These are phyloP conservation scores for Arizona elegans DNA, from an alignment of 2,113 vertebrate species.

Conservation along the genomic window DNA sequence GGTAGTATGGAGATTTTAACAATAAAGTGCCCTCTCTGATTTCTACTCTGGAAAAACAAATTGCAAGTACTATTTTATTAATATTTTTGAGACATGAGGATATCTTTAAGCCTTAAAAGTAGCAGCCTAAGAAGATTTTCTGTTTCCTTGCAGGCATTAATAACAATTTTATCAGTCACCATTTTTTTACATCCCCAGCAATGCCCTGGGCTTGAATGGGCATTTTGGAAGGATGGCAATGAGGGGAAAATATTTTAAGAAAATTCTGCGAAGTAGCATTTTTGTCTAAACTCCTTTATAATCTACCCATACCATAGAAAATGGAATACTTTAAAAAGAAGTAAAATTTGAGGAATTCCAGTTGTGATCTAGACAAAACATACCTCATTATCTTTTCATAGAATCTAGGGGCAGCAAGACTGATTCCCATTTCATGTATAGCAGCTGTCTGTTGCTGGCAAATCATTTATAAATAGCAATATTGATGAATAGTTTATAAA, in stretches of 20 bases:
- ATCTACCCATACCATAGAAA: not conserved
- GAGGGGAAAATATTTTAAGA: not conserved
- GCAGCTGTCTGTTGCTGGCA: not conserved
- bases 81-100: not conserved
- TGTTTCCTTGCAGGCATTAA: not conserved
- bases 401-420: not conserved
- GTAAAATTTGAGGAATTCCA: not conserved
- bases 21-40: not conserved
- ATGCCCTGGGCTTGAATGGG: not conserved
- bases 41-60: not conserved
- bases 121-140: not conserved
- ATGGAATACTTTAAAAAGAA: not conserved
- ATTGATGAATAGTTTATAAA: not conserved
- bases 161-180: not conserved
- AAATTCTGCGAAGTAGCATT: not conserved
- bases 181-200: not conserved
- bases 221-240: not conserved
- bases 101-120: not conserved
- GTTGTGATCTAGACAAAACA: not conserved
- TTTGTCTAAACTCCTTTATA: not conserved
- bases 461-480: not conserved
- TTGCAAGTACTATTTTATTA: not conserved
- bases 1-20: not conserved
- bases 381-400: not conserved
- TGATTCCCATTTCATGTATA: not conserved